These are phyloP conservation scores for Ferdinandea cuprea DNA, from an alignment of 2,888 invertebrate species.

Conservation along the genomic window DNA sequence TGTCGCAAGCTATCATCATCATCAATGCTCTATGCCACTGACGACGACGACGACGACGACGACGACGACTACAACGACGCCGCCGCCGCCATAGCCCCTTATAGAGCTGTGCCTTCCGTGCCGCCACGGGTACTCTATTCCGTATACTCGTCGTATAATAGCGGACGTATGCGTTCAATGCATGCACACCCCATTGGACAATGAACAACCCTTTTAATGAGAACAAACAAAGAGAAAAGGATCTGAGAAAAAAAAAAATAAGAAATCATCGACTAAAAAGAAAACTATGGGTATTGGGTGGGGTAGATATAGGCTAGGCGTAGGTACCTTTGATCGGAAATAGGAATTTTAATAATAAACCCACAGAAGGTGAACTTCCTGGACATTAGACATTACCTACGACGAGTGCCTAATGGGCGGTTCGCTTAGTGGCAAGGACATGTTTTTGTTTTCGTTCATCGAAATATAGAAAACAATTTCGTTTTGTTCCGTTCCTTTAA, in stretches of 20 bases:
- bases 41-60: constrained; percentile 5
- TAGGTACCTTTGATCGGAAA: constrained; percentile 64
- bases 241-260: constrained; percentile 46
- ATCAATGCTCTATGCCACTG: constrained; percentile 32
- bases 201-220: constrained; percentile 70
- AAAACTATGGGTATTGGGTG: constrained; percentile 25
- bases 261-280: constrained; percentile 28
- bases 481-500: no score
- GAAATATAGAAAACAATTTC: no score
- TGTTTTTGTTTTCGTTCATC: not conserved
- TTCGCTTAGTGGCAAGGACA: constrained; percentile 1
- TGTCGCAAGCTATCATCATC: constrained; percentile 58
- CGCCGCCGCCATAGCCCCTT: constrained; percentile 33
- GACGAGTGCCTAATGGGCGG: not conserved
- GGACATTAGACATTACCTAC: constrained; percentile 15
- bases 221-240: constrained; percentile 65
- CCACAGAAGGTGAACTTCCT: constrained; percentile 24
- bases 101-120: constrained; percentile 8
- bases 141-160: constrained; percentile 76
- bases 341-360: constrained; percentile 68
- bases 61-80: no score
- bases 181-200: constrained; percentile 67
- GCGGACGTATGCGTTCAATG: constrained; percentile 53
- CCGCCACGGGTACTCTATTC: constrained; percentile 5
- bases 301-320: not conserved